Conservation (phyloP, 1,140 invertebrate genomes). For the Argopecten irradians region DNA sequence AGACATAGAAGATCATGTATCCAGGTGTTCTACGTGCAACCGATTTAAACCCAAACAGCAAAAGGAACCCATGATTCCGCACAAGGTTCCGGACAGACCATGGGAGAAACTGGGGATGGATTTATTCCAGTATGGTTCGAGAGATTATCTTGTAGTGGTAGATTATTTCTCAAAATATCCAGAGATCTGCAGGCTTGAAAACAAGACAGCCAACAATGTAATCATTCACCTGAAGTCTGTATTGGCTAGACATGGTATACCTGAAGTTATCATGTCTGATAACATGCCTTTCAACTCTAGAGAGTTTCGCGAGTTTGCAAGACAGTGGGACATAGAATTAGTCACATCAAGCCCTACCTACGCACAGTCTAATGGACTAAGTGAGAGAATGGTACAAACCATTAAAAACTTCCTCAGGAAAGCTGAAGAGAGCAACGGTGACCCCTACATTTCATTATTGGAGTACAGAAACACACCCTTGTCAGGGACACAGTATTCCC, state of each 20-base stretch:
- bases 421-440: slow-evolving; percentile 34
- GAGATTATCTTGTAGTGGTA: not conserved
- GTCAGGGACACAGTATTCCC: slow-evolving; percentile 25
- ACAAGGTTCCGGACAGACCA: slow-evolving; percentile 38
- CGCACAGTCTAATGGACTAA: slow-evolving; percentile 30
- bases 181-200: slow-evolving; percentile 29
- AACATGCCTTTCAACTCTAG: slow-evolving; percentile 40
- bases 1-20: slow-evolving; percentile 42
- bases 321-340: slow-evolving; percentile 37
- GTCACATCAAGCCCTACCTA: slow-evolving; percentile 33
- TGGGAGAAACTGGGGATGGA: slow-evolving; percentile 32
- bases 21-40: slow-evolving; percentile 35
- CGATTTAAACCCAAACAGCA: not conserved
- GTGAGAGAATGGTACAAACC: slow-evolving; percentile 44
- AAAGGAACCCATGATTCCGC: slow-evolving; percentile 48
- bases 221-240: slow-evolving; percentile 29
- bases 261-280: slow-evolving; percentile 43
- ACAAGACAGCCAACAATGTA: not conserved
- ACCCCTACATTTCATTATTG: slow-evolving; percentile 49
- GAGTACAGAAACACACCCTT: slow-evolving; percentile 50
- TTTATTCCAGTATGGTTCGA: not conserved
- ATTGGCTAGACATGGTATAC: slow-evolving; percentile 46
- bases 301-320: not conserved
- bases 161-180: slow-evolving; percentile 27
- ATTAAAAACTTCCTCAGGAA: slow-evolving; percentile 46